Evolutionary conservation across 2,888 invertebrate species (phyloP).

Genomic region (Trichogramma evanescens): DNA sequence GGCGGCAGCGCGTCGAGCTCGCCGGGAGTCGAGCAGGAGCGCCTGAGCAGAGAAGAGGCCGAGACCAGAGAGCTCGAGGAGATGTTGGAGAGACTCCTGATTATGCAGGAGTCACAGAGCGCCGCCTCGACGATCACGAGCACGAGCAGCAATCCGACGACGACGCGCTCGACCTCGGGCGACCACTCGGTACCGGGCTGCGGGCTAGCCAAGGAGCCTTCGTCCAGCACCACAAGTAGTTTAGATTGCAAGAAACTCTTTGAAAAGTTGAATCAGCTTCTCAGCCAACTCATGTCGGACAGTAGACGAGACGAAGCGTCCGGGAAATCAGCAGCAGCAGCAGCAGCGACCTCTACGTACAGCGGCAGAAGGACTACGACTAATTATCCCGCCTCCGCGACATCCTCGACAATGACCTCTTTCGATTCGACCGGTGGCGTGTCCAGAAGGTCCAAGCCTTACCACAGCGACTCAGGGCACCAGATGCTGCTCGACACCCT

Average conservation of each 20-base stretch:
- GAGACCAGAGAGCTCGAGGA: conserved; percentile 57
- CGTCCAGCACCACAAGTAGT: conserved; percentile 14
- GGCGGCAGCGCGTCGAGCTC: neutral
- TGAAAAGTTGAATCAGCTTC: conserved; percentile 57
- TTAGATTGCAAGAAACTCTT: conserved; percentile 61
- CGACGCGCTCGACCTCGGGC: conserved; percentile 9
- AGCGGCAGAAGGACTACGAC: conserved; percentile 31
- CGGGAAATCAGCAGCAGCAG: neutral
- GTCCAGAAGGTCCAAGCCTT: conserved; percentile 41
- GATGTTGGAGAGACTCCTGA: conserved; percentile 63
- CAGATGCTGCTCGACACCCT: conserved; percentile 61
- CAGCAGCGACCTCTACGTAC: conserved; percentile 16
- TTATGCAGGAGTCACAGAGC: conserved; percentile 49
- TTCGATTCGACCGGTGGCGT: neutral
- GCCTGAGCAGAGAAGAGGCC: conserved; percentile 39
- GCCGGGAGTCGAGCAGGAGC: neutral
- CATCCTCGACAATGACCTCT: neutral
- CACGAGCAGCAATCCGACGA: neutral
- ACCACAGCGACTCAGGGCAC: conserved; percentile 52
- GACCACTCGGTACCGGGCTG: conserved; percentile 4
- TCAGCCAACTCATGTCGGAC: conserved; percentile 46
- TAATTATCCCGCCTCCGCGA: conserved; percentile 34
- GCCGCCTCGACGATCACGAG: neutral
- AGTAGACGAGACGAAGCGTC: conserved; percentile 27
- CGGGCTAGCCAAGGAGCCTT: conserved; percentile 15